Evolutionary conservation across 2,888 invertebrate genomes (phyloP), one percentile per base, ranked within the genome.

Genomic region (Cerastis leucographa): DNA sequence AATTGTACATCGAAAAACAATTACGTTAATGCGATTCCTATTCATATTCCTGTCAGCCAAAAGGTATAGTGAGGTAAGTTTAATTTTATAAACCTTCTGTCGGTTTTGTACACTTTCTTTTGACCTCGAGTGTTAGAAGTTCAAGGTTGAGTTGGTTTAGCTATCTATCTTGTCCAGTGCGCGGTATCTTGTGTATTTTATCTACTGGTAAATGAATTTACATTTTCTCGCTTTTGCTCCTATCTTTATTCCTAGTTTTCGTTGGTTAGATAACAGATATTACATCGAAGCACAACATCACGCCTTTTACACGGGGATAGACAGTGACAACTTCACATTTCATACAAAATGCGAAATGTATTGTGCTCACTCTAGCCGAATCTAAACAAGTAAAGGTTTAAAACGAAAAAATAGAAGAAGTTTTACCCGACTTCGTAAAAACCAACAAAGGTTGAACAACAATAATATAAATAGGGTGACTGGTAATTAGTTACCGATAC

Each of bases 91-190:
- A 22, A 3, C 62, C n/a, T 4, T 64, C 7, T 42, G 2, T 40
- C 4, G 44, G 12, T 71, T 17, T 7, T 51, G 42, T 54, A 12
- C 14, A 54, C 59, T 70, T 74, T 66, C 11, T 79, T 74, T 54
- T 25, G 17, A 35, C 74, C 62, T 35, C 9, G 54, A 82, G 54
- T 84, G 74, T 86, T 66, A 9, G 59, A 86, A 78, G 80, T 86
- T 82, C 82, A 86, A 86, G 86, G 80, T 72, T 9, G 54, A 74
- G 42, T 59, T 42, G 72, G 40, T 49, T 62, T 12, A 12, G 29
- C 80, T 71, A 87, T 87, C 78, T 78, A 77, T 87, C 85, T 81
- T 80, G 83, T 59, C 56, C 65, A 35, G 65, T 59, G 11, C 12
- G 22, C 17, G 64, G 65, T 85, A 76, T 81, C 72, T 70, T 44